Evolutionary conservation across 1,140 invertebrate species (phyloP).

Genomic region (Yoshiicerus persimilis): DNA sequence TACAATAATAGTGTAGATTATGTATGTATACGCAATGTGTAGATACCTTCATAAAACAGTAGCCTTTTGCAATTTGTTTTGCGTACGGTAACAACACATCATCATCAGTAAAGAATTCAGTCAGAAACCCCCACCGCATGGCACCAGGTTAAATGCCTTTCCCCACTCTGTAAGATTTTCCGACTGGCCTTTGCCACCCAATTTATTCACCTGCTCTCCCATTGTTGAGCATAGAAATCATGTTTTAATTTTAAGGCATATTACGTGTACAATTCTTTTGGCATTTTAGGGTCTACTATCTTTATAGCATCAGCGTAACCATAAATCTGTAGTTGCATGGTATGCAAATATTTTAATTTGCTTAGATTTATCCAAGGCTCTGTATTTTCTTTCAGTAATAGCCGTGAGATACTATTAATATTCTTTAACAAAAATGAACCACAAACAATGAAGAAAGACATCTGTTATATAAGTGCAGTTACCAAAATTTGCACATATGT

Average conservation of each 20-base stretch:
- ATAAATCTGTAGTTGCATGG: neutral
- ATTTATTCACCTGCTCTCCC: neutral
- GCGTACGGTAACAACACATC: neutral
- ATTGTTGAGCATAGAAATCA: neutral
- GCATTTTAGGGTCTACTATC: neutral
- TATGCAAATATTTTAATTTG: too few species aligned
- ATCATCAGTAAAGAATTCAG: neutral
- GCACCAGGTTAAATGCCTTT: neutral
- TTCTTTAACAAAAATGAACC: too few species aligned
- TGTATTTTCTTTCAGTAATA: too few species aligned
- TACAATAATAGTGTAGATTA: neutral
- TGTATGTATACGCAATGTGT: neutral
- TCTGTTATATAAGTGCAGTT: too few species aligned
- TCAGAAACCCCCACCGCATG: neutral
- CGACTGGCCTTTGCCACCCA: neutral
- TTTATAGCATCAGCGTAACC: neutral
- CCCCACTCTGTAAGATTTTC: neutral
- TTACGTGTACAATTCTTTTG: neutral
- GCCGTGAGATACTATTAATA: too few species aligned
- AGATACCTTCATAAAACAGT: neutral
- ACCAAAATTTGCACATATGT: too few species aligned
- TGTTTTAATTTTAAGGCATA: neutral
- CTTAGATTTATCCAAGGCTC: too few species aligned
- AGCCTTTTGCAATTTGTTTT: neutral
- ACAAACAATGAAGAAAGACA: too few species aligned